Evolutionary conservation across 2,888 invertebrate genomes (phyloP), one percentile per base, ranked within the genome.

Genomic region (Drosophila cognata): DNA sequence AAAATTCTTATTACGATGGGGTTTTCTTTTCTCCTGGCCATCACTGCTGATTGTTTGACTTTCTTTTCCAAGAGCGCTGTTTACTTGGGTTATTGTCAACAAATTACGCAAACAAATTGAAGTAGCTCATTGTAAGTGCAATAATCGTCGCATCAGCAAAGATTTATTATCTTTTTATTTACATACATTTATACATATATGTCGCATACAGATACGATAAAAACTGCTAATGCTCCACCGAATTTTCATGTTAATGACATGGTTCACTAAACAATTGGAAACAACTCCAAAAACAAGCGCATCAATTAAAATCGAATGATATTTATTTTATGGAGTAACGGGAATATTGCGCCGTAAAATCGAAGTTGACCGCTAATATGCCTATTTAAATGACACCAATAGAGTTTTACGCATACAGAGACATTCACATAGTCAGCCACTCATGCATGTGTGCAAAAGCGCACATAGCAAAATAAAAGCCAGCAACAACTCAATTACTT

Each of bases 401-500:
- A 61, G 58, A 46, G 65, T 38, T 59, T 56, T 25, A 56, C 29
- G 36, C n/a, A 71, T 29, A 61, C 38, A 33, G 25, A 46, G 2
- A 8, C 21, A 43, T 43, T 11, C 28, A 28, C 5, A 36, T 43
- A n/a, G 10, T 43, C 38, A 29, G 7, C 60, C 10, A 71, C 21
- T 21, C 41, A 16, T 52, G 36, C 72, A 76, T 50, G 25, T 50
- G 38, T 28, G 36, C 0, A 21, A 29, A 29, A 28, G 25, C 50
- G 55, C 21, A 29, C 29, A 33, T 41, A 28, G 55, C n/a, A 25
- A 50, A 79, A 82, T 80, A 77, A 83, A 86, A 83, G 80, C 67
- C 67, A 71, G 29, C 73, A 77, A 79, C 88, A 91, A 78, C 79
- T 85, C 80, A 83, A 88, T 91, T 87, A 88, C 80, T 82, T 84